These are phyloP conservation scores for Gnatocerus cornutus DNA, from an alignment of 2,888 invertebrate genomes.

Conservation along the genomic window DNA sequence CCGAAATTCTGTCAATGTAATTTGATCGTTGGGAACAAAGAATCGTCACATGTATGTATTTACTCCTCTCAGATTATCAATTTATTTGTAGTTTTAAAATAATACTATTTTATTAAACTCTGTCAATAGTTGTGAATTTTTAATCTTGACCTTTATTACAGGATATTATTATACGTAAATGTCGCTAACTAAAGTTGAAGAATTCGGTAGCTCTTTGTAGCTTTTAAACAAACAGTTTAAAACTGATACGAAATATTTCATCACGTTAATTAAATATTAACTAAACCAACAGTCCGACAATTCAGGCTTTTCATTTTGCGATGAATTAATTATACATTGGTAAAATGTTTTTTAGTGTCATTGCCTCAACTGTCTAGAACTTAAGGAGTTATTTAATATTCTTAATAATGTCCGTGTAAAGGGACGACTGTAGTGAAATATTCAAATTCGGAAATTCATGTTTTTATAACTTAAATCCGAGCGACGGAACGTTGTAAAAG, in stretches of 20 bases:
- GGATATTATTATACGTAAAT: not conserved
- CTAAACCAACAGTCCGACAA: constrained; percentile 1
- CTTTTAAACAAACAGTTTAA: not conserved
- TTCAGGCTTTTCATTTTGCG: not conserved
- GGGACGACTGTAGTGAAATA: not conserved
- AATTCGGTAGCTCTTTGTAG: not conserved
- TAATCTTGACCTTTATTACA: constrained; percentile 7
- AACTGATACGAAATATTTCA: constrained; percentile 3
- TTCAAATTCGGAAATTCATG: not conserved
- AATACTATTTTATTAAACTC: constrained; percentile 4
- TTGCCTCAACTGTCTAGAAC: not conserved
- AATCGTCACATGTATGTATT: not conserved
- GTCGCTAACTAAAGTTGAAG: not conserved
- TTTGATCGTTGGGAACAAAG: constrained; percentile 3
- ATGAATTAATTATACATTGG: not conserved
- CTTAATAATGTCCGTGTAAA: not conserved
- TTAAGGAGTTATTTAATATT: not conserved
- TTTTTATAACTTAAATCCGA: constrained; percentile 1
- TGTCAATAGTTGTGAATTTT: constrained; percentile 2
- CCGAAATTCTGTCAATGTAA: constrained; percentile 13
- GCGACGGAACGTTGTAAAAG: constrained; percentile 2
- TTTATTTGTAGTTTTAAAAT: constrained; percentile 9
- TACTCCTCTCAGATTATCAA: constrained; percentile 14
- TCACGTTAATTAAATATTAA: not conserved
- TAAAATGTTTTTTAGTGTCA: not conserved